Evolutionary conservation across 2,797 vertebrate species (phyloP).

Genomic region (Trachops cirrhosus): DNA sequence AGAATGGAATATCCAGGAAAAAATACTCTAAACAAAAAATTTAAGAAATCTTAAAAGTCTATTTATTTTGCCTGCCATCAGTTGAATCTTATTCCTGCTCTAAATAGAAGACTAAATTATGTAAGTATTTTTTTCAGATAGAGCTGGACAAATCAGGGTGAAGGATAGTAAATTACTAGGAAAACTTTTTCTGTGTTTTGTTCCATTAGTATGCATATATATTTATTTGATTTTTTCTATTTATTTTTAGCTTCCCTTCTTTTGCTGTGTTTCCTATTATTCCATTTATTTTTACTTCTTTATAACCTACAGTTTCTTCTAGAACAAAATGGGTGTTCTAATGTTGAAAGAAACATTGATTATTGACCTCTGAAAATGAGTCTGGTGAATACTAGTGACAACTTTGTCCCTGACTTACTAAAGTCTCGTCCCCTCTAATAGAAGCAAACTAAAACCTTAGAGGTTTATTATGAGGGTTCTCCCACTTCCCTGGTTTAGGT

Average conservation of each 20-base stretch:
- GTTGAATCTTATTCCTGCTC: background rate
- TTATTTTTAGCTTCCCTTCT: background rate
- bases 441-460: background rate
- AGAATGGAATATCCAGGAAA: constrained; percentile 11
- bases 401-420: background rate
- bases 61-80: background rate
- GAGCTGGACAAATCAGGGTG: background rate
- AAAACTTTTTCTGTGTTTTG: background rate
- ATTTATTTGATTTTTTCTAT: background rate
- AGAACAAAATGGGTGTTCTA: background rate
- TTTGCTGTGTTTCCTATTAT: background rate
- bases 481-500: background rate
- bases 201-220: background rate
- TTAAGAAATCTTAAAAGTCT: constrained; percentile 7
- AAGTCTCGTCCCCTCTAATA: background rate
- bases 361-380: background rate
- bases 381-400: background rate
- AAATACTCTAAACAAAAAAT: background rate
- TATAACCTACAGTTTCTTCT: background rate
- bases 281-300: background rate
- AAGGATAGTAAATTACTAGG: background rate
- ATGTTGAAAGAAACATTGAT: background rate
- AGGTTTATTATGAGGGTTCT: background rate
- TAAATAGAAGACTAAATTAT: background rate
- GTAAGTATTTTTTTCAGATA: background rate